Base-by-base conservation (phyloP, 2,113 vertebrate species). In the Alouatta palliata region DNA sequence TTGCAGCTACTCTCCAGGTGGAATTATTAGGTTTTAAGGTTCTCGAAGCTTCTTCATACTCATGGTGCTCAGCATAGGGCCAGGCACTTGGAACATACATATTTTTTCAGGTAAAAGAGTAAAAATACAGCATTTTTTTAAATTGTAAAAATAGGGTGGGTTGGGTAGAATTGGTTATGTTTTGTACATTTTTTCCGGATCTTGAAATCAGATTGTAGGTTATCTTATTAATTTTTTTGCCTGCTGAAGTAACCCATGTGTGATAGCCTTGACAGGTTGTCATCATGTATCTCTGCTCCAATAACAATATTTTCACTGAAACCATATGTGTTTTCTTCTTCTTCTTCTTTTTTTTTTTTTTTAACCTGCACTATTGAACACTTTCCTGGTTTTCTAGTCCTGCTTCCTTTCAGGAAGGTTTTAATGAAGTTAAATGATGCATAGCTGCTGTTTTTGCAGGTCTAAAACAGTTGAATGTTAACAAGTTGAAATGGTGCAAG, bases 381-480 rank as follows among this genome's bases (percentile, higher is more conserved):
- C 11, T 35, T 76, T 75, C 9, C 49, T 85, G 21, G 27, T 20
- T 52, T 97, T 71, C 3, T 80, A 83, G 19, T 23, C 35, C 37
- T 56, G n/a, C 12, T 87, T 83, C 54, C 25, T 90, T 94, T 82
- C 61, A 40, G 30, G 19, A 30, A 82, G 70, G 20, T 87, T 90
- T 94, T 81, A 77, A n/a, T 88, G 90, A 84, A 64, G 1, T 85
- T 81, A 20, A 84, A 32, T 20, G n/a, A 35, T 58, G 80, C 76
- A 1, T 40, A 76, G 43, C 1, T 64, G 47, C 64, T 13, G 58
- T 43, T 71, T 66, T 25, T 61, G 32, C 45, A 32, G 4, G 25
- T 77, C 47, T 23, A 6, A 43, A 56, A 88, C 21, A 52, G 11
- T 73, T 70, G 64, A 68, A 84, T 75, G 58, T 52, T 61, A 27